A percentile compares a stretch with the other conserved stretches of the same genome.
phyloP scores from a whole-genome alignment of 1,140 invertebrate genomes.

The Scaptomyza montana region DNA sequence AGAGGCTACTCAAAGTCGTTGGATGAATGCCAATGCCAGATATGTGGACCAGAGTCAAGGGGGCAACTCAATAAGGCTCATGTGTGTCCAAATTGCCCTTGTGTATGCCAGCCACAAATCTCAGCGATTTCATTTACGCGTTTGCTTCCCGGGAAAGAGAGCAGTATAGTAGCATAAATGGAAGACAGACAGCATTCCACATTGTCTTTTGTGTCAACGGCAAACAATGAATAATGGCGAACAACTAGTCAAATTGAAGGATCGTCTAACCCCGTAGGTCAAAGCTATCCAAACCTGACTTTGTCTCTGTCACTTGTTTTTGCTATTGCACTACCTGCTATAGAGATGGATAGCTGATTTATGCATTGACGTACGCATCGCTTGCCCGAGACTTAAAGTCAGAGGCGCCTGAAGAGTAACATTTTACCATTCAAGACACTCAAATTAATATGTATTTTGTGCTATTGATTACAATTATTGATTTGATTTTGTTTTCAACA shows the following conservation, averaged over 20 bases:
- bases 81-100: constrained; percentile 7
- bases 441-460: constrained; percentile 39
- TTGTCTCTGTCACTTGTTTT: neutral
- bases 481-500: constrained; percentile 33
- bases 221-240: constrained; percentile 43
- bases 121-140: constrained; percentile 29
- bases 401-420: neutral
- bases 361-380: constrained; percentile 31
- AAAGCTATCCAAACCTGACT: neutral
- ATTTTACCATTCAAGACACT: neutral
- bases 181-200: neutral
- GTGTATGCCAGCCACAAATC: constrained; percentile 26
- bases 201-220: constrained; percentile 43
- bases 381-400: constrained; percentile 6
- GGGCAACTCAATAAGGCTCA: constrained; percentile 31
- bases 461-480: constrained; percentile 47
- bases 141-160: neutral
- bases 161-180: neutral
- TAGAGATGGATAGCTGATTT: constrained; percentile 42
- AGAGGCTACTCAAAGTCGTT: constrained; percentile 39
- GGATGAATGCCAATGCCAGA: constrained; percentile 24
- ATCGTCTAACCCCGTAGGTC: constrained; percentile 16
- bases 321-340: constrained; percentile 11
- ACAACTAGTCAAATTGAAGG: constrained; percentile 49
- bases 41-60: neutral